phyloP scores from a whole-genome alignment of 2,888 invertebrate species.

The Glaucopsyche alexis region DNA sequence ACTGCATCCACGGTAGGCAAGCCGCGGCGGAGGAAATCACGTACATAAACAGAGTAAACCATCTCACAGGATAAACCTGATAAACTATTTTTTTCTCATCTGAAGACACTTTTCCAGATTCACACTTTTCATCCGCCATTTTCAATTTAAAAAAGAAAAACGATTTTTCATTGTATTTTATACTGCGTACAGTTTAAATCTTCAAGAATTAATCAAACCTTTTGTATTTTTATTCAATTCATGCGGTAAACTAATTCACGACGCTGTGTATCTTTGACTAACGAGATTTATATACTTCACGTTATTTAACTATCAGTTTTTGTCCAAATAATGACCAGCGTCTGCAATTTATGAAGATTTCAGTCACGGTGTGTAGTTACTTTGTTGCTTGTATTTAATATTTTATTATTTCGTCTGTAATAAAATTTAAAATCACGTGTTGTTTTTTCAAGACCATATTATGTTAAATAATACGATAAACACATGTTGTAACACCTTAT shows the following conservation, averaged over 20 bases:
- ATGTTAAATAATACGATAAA: neutral
- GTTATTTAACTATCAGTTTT: slow-evolving; percentile 16
- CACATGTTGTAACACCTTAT: neutral
- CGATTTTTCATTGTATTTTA: neutral
- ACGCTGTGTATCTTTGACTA: slow-evolving; percentile 1
- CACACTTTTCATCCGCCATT: neutral
- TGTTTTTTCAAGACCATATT: neutral
- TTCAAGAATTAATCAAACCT: neutral
- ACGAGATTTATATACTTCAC: slow-evolving; percentile 1
- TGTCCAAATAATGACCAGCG: slow-evolving; percentile 6
- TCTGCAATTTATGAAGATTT: slow-evolving; percentile 1
- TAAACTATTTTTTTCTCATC: slow-evolving; percentile 3
- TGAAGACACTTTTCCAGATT: neutral
- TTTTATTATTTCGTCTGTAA: neutral
- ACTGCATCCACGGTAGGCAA: slow-evolving; percentile 26
- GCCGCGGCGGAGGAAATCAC: neutral
- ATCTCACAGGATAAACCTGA: slow-evolving; percentile 3
- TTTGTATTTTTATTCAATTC: neutral
- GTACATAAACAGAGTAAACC: slow-evolving; percentile 3
- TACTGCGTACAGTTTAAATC: neutral
- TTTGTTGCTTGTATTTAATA: neutral
- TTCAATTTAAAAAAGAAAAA: neutral
- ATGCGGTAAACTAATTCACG: slow-evolving; percentile 6
- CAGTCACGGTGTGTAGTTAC: slow-evolving; percentile 9
- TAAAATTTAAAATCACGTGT: neutral